Percentiles rank a stretch among this genome's conserved stretches.
Conservation (phyloP, 1,140 invertebrate genomes). For the Samia ricini region DNA sequence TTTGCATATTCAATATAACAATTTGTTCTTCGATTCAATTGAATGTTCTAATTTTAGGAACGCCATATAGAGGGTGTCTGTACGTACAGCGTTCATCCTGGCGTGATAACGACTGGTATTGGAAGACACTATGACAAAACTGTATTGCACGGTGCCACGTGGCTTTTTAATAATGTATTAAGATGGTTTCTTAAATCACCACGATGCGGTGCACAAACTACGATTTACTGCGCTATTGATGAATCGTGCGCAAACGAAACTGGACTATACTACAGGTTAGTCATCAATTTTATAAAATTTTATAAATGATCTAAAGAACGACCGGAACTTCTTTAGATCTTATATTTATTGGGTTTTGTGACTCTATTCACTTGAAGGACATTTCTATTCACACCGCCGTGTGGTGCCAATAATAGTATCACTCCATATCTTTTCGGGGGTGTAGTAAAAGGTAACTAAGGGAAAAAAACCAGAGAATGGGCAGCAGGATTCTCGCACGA, state of each 20-base stretch:
- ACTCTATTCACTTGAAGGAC: too few relatives aligned
- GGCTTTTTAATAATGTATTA: slow-evolving; percentile 35
- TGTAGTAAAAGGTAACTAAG: too few relatives aligned
- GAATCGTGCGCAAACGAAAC: slow-evolving; percentile 79
- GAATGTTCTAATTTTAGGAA: slow-evolving; percentile 31
- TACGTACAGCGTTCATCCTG: slow-evolving; percentile 84
- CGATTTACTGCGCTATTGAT: slow-evolving; percentile 86
- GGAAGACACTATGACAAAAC: slow-evolving; percentile 80
- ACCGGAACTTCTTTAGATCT: background rate
- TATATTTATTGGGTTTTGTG: too few relatives aligned
- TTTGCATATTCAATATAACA: too few relatives aligned
- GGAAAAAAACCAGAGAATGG: too few relatives aligned
- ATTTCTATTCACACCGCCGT: too few relatives aligned
- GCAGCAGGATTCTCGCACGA: too few relatives aligned
- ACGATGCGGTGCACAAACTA: slow-evolving; percentile 87
- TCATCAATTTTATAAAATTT: slow-evolving; percentile 17
- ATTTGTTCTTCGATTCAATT: background rate
- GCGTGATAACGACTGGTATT: slow-evolving; percentile 84
- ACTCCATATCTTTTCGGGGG: too few relatives aligned
- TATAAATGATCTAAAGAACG: background rate
- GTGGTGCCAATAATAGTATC: too few relatives aligned
- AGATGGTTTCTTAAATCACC: slow-evolving; percentile 78
- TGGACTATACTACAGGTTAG: slow-evolving; percentile 81
- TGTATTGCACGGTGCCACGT: slow-evolving; percentile 51
- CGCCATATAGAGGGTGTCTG: slow-evolving; percentile 74